phyloP scores from a whole-genome alignment of 2,888 invertebrate genomes.

The Ennomos quercinarius region DNA sequence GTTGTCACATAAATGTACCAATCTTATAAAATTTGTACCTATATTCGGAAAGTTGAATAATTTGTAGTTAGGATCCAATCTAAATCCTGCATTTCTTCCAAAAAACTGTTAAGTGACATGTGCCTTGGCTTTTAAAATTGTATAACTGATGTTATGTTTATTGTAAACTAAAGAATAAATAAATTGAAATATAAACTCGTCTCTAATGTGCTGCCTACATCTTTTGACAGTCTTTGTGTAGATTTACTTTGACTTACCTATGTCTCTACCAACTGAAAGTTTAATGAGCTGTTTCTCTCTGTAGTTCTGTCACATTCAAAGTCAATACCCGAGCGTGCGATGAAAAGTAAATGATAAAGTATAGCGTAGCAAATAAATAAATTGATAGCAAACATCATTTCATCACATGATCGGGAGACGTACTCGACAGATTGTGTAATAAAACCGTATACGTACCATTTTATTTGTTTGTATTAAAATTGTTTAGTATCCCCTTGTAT shows the following conservation, averaged over 20 bases:
- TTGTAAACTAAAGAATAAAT: slow-evolving; percentile 60
- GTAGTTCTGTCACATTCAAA: slow-evolving; percentile 15
- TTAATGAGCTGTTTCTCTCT: slow-evolving; percentile 24
- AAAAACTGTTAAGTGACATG: slow-evolving; percentile 76
- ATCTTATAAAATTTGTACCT: slow-evolving; percentile 84
- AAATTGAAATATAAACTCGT: slow-evolving; percentile 53
- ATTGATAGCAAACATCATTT: slow-evolving; percentile 21
- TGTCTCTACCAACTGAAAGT: slow-evolving; percentile 25
- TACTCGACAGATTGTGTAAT: slow-evolving; percentile 3
- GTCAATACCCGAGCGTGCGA: slow-evolving; percentile 12
- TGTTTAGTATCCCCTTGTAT: slow-evolving; percentile 4
- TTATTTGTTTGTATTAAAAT: background rate
- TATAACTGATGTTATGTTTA: slow-evolving; percentile 75
- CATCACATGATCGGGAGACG: slow-evolving; percentile 12
- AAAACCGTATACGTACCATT: slow-evolving; percentile 4
- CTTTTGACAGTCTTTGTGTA: slow-evolving; percentile 32
- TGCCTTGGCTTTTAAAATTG: slow-evolving; percentile 82
- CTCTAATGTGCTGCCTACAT: slow-evolving; percentile 66
- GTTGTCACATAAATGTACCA: slow-evolving; percentile 85
- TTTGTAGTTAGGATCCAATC: slow-evolving; percentile 85
- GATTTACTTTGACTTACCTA: slow-evolving; percentile 34
- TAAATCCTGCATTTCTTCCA: slow-evolving; percentile 81
- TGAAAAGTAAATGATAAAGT: slow-evolving; percentile 6
- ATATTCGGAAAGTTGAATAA: slow-evolving; percentile 85
- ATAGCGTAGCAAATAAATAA: slow-evolving; percentile 17